Evolutionary conservation across 2,888 invertebrate species (phyloP), one percentile per base, ranked within the genome.

Genomic region (Pristionchus mayeri): DNA sequence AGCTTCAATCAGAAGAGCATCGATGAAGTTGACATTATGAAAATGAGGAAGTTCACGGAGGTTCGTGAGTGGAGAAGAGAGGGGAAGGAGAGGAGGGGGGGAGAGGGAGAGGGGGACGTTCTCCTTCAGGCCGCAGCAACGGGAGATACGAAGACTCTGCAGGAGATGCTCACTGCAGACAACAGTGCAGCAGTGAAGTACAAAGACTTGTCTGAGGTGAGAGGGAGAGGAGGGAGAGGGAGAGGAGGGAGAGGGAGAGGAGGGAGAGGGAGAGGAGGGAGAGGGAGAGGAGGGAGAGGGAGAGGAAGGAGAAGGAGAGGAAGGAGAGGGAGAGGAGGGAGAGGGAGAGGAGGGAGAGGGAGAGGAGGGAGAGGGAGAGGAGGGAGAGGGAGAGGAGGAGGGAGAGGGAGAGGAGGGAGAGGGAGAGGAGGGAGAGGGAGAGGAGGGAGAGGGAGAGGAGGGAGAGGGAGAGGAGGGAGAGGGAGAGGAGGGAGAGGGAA

Each of bases 1-100:
- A 81, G 79, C 54, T 27, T 30, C 21, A 40, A 81, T 44, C 81
- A 81, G 52, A 60, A 44, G n/a, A 81, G 60, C 30, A 21, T 60
- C 2, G 81, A 81, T 27, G 79, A 37, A 37, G n/a, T 79, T 7
- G 79, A 79, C 37, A 21, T 54, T 37, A 37, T 54, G 13, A 79
- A 79, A 18, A 54, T 79, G 79, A 54, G 54, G n/a, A 52, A 79
- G 37, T 54, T 79, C 54, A 52, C 54, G 16, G 76, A 76, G 76
- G 44, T 44, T 44, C 7, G 44, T 44, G 21, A 57, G 7, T 57
- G 24, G 57, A 13, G 57, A 24, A 11, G 21, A 57, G 57, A 11
- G 21, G 18, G 50, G 48, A 30, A 27, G 52, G 52, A 54, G 79
- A 79, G 27, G 54, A 79, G 27, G 21, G 48, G n/a, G 48, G 76